A percentile compares a stretch with the other conserved stretches of the same genome.
phyloP scores from a whole-genome alignment of 2,797 vertebrate genomes.

The Hipposideros larvatus region DNA sequence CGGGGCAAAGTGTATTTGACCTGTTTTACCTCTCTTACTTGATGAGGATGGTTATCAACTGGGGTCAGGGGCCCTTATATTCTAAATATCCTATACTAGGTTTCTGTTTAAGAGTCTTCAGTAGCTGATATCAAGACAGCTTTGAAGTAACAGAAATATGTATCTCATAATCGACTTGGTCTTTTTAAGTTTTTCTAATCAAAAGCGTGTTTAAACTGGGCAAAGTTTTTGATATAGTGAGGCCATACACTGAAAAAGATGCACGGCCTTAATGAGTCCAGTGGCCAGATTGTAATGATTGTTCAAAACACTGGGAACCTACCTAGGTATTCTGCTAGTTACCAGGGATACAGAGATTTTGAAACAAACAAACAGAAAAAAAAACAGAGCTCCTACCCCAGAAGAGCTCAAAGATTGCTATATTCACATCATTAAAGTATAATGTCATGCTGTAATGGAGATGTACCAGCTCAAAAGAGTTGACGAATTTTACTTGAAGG shows the following conservation, averaged over 20 bases:
- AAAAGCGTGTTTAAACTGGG: conserved; percentile 31
- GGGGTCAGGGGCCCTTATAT: background rate
- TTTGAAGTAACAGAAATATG: background rate
- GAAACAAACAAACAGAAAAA: background rate
- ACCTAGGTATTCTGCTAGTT: background rate
- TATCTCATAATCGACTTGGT: background rate
- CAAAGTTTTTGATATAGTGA: background rate
- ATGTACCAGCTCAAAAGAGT: background rate
- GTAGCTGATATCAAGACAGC: background rate
- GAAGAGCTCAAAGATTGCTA: conserved; percentile 44
- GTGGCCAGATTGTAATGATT: conserved; percentile 13
- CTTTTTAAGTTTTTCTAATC: background rate
- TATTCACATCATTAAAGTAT: conserved; percentile 53
- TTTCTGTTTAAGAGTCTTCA: conserved; percentile 21
- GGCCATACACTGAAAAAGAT: background rate
- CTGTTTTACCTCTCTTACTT: background rate
- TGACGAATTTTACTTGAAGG: background rate
- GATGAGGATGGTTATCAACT: background rate
- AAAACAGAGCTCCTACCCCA: background rate
- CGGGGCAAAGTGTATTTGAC: background rate
- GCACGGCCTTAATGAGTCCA: background rate
- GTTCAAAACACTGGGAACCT: conserved; percentile 21
- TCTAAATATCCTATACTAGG: background rate
- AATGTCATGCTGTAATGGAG: conserved; percentile 17
- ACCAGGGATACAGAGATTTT: conserved; percentile 6